A percentile compares a stretch with the other conserved stretches of the same genome.
These are phyloP conservation scores for Pelobates fuscus DNA, from an alignment of 2,113 vertebrate genomes.

Conservation along the genomic window DNA sequence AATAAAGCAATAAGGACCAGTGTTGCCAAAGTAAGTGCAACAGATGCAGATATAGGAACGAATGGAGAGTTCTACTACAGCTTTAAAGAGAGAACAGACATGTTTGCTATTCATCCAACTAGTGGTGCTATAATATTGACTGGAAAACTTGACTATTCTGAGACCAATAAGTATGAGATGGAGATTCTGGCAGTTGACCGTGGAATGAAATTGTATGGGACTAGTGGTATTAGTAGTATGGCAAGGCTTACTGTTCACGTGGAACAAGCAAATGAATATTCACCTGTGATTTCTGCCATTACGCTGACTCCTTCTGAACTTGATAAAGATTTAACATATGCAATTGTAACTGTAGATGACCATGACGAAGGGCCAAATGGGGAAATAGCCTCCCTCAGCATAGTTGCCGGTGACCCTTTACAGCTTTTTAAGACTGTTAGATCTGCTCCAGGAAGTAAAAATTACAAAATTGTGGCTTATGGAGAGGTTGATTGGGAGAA, in stretches of 20 bases:
- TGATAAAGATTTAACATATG: constrained; percentile 85
- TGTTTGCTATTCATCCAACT: constrained; percentile 95
- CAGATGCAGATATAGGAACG: constrained; percentile 95
- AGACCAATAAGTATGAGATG: constrained; percentile 84
- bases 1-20: constrained; percentile 89
- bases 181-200: constrained; percentile 95
- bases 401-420: constrained; percentile 88
- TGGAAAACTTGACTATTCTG: constrained; percentile 82
- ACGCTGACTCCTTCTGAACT: constrained; percentile 75
- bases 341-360: constrained; percentile 87
- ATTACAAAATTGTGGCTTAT: constrained; percentile 88
- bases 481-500: constrained; percentile 85
- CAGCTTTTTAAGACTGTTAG: constrained; percentile 88
- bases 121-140: constrained; percentile 89
- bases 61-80: constrained; percentile 98
- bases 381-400: constrained; percentile 88
- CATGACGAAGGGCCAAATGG: constrained; percentile 86
- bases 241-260: constrained; percentile 85
- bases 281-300: constrained; percentile 82
- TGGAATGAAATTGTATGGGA: constrained; percentile 93
- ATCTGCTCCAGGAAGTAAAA: constrained; percentile 86
- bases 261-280: constrained; percentile 88
- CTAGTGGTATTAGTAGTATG: constrained; percentile 95
- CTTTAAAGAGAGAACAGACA: constrained; percentile 91
- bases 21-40: constrained; percentile 89